These are phyloP conservation scores for Mellilla xanthometata DNA, from an alignment of 2,888 invertebrate genomes.

Conservation along the genomic window DNA sequence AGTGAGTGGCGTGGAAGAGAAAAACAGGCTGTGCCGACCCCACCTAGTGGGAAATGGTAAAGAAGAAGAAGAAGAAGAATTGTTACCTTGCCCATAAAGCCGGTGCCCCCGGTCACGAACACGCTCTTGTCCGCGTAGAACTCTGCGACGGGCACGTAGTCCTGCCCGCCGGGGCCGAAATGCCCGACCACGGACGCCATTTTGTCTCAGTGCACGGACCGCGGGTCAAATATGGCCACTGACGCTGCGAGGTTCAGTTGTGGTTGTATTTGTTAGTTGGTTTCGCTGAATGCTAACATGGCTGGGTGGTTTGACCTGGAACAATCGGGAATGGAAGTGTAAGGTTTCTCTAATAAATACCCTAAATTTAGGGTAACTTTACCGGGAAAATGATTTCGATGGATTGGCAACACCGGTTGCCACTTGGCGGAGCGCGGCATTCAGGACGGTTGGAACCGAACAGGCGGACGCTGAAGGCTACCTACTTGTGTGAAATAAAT, in stretches of 20 bases:
- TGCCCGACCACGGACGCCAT: constrained; percentile 73
- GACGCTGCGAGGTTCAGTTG: neutral
- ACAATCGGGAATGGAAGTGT: constrained; percentile 28
- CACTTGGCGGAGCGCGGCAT: no score
- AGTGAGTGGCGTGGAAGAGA: no score
- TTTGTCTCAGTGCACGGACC: constrained; percentile 24
- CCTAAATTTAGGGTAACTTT: no score
- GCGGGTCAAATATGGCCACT: neutral
- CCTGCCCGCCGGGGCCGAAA: constrained; percentile 52
- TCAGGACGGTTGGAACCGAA: no score
- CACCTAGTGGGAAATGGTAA: no score
- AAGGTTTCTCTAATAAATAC: no score
- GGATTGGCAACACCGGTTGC: no score
- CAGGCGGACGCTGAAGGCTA: no score
- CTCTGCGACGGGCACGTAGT: constrained; percentile 82
- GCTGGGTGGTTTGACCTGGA: constrained; percentile 51
- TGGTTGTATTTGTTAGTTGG: neutral
- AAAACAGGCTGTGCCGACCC: no score
- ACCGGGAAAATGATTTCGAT: no score
- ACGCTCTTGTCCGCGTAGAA: constrained; percentile 88
- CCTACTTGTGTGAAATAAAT: no score
- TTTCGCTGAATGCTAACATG: constrained; percentile 33
- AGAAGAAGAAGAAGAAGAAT: no score
- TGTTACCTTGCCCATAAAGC: constrained; percentile 94
- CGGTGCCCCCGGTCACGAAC: constrained; percentile 92